Evolutionary conservation across 2,113 vertebrate genomes (phyloP), one percentile per base, ranked within the genome.

Genomic region (Ochotona princeps): DNA sequence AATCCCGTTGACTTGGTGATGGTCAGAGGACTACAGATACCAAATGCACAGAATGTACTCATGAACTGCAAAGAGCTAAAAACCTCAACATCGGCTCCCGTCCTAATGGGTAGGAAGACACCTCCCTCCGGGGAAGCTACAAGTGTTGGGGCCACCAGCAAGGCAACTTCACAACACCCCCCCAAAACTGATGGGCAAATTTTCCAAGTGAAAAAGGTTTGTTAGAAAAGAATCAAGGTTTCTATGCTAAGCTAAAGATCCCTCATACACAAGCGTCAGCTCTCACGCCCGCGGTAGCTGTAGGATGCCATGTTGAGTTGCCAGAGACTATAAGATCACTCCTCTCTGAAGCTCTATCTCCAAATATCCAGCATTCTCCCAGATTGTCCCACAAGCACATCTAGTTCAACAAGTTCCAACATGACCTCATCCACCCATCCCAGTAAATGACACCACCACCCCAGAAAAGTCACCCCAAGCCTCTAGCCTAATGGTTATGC

Each of bases 1-100:
- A 98, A 97, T 98, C 97, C 96, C 61, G 95, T 95, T 97, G 98
- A 97, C 97, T 98, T 96, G 90, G 96, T 96, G 96, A 98, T 97
- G 94, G 92, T 96, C 97, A 96, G 96, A 97, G 96, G 94, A 89
- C 79, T 76, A 80, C 67, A 94, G 38, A 84, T 66, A 96, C 0
- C 0, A 74, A 90, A 90, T 78, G 93, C 92, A 75, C 92, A 93
- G 89, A 87, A 94, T 83, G 96, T 95, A 95, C 95, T 96, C 92
- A 95, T 76, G 96, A 95, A 78, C 92, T 85, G 86, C 89, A 92
- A 97, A 75, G 72, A 89, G 72, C 75, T 60, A 91, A 47, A 82
- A 74, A 23, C 63, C 92, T 97, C 89, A 83, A 51, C 10, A 87
- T 61, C 54, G 21, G 92, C 87, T 3, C 74, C 78, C 95, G 30